Evolutionary conservation across 2,888 invertebrate genomes (phyloP).

Genomic region (Alcis repandata): DNA sequence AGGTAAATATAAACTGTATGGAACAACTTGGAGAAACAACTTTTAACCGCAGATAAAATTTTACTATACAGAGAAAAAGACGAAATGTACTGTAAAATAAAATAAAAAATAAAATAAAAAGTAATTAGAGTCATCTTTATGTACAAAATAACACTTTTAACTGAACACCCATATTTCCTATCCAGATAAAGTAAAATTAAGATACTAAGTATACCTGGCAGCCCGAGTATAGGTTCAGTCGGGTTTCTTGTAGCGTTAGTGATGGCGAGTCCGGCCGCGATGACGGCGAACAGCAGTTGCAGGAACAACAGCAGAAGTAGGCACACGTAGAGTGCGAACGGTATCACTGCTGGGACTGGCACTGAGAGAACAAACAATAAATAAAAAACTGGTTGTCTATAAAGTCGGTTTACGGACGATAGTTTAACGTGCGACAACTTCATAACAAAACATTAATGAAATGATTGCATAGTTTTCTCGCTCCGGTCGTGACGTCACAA

Average conservation of each 20-base stretch:
- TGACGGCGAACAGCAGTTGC: constrained; percentile 61
- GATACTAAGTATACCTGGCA: constrained; percentile 66
- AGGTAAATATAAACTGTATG: not conserved
- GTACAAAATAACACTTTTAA: too few relatives aligned
- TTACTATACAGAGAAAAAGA: too few relatives aligned
- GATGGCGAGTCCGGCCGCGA: constrained; percentile 70
- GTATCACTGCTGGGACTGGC: constrained; percentile 66
- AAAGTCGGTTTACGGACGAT: too few relatives aligned
- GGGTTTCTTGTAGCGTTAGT: constrained; percentile 79
- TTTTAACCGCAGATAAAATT: too few relatives aligned
- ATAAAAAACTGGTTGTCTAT: too few relatives aligned
- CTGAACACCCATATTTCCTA: too few relatives aligned
- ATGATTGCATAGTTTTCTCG: too few relatives aligned
- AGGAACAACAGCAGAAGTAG: constrained; percentile 65
- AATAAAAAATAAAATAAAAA: too few relatives aligned
- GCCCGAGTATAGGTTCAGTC: constrained; percentile 76
- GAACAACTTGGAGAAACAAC: not conserved
- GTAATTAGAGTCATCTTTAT: too few relatives aligned
- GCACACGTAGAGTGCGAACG: constrained; percentile 70
- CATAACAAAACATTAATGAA: too few relatives aligned
- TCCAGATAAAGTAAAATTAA: not conserved
- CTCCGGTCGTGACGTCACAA: too few relatives aligned
- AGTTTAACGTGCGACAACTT: not conserved
- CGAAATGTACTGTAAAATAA: too few relatives aligned
- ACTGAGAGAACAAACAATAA: constrained; percentile 66